phyloP scores from a whole-genome alignment of 2,797 vertebrate species.

The Delichon dasypus region DNA sequence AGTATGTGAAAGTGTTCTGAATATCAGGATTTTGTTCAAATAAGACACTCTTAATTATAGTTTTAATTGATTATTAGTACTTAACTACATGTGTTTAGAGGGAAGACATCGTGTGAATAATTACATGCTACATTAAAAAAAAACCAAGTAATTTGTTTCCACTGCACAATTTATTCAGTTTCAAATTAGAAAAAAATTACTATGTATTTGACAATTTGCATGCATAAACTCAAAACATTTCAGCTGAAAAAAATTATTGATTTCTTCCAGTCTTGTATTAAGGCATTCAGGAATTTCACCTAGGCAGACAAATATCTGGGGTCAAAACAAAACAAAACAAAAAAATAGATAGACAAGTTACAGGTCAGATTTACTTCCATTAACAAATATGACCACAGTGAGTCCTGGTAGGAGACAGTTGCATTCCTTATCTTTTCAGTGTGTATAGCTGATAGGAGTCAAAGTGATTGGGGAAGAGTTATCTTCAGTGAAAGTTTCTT shows the following conservation, averaged over 20 bases:
- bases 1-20: neutral
- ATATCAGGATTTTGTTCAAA: neutral
- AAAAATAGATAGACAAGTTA: constrained; percentile 22
- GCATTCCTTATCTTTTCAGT: constrained; percentile 48
- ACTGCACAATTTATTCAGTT: constrained; percentile 55
- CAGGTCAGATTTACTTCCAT: constrained; percentile 46
- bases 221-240: constrained; percentile 44
- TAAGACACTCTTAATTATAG: neutral
- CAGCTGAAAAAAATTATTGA: neutral
- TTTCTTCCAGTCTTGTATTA: constrained; percentile 38
- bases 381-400: constrained; percentile 52
- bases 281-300: constrained; percentile 45
- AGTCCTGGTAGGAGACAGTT: constrained; percentile 50
- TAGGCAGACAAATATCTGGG: constrained; percentile 9
- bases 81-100: neutral
- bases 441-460: constrained; percentile 17
- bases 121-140: neutral
- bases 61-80: neutral
- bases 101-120: neutral
- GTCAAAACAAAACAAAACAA: neutral
- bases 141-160: neutral
- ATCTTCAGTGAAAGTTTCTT: constrained; percentile 32
- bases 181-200: constrained; percentile 50
- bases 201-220: constrained; percentile 44
- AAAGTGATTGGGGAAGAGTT: constrained; percentile 42